phyloP scores from a whole-genome alignment of 1,140 invertebrate genomes.

The Palaemon carinicauda region DNA sequence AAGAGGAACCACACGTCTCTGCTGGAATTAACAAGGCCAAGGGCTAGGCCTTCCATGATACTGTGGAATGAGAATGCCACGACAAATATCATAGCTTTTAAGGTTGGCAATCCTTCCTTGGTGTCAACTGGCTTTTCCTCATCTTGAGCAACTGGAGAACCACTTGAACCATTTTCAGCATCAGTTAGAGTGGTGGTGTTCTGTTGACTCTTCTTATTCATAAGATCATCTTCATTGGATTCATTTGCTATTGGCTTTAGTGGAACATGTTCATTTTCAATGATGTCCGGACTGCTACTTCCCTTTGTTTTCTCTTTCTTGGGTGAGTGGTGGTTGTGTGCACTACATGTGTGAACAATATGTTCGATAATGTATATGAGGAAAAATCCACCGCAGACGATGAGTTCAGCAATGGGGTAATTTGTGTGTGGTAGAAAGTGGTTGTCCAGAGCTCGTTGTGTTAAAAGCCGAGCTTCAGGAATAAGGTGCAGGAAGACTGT shows the following conservation, averaged over 20 bases:
- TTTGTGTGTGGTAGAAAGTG: neutral
- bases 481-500: conserved; percentile 90
- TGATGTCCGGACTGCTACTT: too few relatives aligned
- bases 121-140: neutral
- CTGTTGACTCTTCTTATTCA: neutral
- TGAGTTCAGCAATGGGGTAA: conserved; percentile 68
- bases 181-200: neutral
- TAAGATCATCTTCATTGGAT: neutral
- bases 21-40: conserved; percentile 76
- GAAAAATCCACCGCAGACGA: conserved; percentile 71
- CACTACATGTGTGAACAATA: conserved; percentile 63
- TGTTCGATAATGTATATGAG: conserved; percentile 70
- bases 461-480: conserved; percentile 80
- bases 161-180: neutral
- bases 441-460: conserved; percentile 3
- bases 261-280: too few relatives aligned
- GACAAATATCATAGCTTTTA: conserved; percentile 68
- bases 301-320: too few relatives aligned
- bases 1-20: conserved; percentile 68
- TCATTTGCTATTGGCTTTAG: conserved; percentile 7
- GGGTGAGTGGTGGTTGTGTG: neutral
- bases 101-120: conserved; percentile 38
- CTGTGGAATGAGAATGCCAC: conserved; percentile 74
- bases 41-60: conserved; percentile 77
- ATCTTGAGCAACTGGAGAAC: neutral